These are phyloP conservation scores for Riparia riparia DNA, from an alignment of 2,113 vertebrate species.

Conservation along the genomic window DNA sequence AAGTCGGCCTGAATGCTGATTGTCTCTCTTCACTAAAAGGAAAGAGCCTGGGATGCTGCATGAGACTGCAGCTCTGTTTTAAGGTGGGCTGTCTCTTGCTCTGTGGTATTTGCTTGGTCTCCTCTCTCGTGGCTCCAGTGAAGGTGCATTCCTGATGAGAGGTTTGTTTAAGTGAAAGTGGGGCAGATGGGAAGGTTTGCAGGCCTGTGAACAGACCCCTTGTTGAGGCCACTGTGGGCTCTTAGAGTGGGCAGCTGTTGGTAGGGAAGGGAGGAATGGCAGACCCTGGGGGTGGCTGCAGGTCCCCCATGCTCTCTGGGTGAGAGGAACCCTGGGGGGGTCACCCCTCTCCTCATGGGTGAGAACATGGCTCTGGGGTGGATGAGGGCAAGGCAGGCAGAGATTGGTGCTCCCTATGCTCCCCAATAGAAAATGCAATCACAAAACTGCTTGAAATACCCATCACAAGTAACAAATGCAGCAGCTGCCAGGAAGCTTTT, in stretches of 20 bases:
- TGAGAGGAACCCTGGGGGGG: not conserved
- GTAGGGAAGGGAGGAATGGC: accelerated
- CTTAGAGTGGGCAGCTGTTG: not conserved
- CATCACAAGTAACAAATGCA: not conserved
- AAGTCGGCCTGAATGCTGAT: conserved; percentile 27
- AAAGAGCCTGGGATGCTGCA: not conserved
- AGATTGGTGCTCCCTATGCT: not conserved
- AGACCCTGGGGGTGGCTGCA: accelerated
- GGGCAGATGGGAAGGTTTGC: not conserved
- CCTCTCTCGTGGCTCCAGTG: not conserved
- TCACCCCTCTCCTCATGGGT: not conserved
- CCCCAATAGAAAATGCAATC: not conserved
- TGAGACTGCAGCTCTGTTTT: conserved; percentile 9
- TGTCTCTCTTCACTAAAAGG: conserved; percentile 8
- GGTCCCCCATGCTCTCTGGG: accelerated
- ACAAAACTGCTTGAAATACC: not conserved
- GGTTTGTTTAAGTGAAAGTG: not conserved
- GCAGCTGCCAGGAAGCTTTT: not conserved
- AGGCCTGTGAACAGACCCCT: not conserved
- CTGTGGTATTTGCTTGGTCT: not conserved
- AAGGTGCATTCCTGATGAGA: not conserved
- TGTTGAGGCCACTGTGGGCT: not conserved
- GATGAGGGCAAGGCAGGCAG: not conserved
- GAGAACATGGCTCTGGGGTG: not conserved
- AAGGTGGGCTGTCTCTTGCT: not conserved